A percentile compares a stretch with the other conserved stretches of the same genome.
Conservation (phyloP, 1,140 invertebrate species). For the Procambarus clarkii region DNA sequence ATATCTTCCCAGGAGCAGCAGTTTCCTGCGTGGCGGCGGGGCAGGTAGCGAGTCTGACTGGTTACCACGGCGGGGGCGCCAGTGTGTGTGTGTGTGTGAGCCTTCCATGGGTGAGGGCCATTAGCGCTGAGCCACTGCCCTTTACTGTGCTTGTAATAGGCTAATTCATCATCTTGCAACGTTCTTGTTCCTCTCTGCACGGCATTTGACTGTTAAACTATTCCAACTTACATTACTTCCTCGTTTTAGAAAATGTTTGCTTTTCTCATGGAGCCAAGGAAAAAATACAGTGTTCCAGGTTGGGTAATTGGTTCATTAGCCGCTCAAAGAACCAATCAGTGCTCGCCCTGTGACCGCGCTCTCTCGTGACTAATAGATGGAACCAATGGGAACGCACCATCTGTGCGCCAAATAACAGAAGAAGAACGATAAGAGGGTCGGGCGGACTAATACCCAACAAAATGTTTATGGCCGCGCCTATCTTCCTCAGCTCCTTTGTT, state of each 20-base stretch:
- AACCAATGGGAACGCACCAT: conserved; percentile 56
- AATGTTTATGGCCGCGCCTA: conserved; percentile 63
- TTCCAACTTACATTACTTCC: conserved; percentile 60
- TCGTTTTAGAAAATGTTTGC: conserved; percentile 23
- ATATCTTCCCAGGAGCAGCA: background rate
- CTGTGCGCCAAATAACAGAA: conserved; percentile 58
- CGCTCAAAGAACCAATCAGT: conserved; percentile 61
- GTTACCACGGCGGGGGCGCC: background rate
- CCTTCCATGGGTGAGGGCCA: conserved; percentile 62
- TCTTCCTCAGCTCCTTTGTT: conserved; percentile 60
- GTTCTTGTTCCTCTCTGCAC: conserved; percentile 48
- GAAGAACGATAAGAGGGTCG: conserved; percentile 51
- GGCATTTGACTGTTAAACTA: conserved; percentile 63
- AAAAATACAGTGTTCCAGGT: conserved; percentile 45
- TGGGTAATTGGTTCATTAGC: conserved; percentile 59
- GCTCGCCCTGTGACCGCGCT: conserved; percentile 62
- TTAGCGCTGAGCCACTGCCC: conserved; percentile 53
- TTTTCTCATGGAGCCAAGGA: conserved; percentile 9
- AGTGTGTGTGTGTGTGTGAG: background rate
- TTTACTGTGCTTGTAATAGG: conserved; percentile 65
- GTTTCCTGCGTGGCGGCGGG: background rate
- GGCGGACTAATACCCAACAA: conserved; percentile 47
- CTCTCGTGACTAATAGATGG: conserved; percentile 65
- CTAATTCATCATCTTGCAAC: conserved; percentile 63
- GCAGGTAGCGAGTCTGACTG: conserved; percentile 6